Conservation (phyloP, 2,888 invertebrate species). For the Atherix ibis region DNA sequence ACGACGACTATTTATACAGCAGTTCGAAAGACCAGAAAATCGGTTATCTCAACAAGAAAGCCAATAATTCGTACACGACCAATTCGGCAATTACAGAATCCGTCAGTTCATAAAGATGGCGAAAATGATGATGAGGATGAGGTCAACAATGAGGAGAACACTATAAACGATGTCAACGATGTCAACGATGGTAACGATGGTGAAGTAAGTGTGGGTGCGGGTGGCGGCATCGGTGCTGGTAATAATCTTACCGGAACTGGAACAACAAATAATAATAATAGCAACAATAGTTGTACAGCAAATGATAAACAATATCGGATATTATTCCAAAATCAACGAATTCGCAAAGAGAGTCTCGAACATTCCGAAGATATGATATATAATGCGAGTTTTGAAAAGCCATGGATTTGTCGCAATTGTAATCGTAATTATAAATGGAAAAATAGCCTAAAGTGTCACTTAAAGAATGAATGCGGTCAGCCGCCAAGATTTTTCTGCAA, state of each 20-base stretch:
- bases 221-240: too few relatives aligned
- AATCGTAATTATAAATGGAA: constrained; percentile 58
- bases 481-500: constrained; percentile 35
- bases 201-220: too few relatives aligned
- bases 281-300: constrained; percentile 7
- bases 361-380: constrained; percentile 33
- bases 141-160: too few relatives aligned
- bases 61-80: constrained; percentile 3
- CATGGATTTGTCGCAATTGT: constrained; percentile 47
- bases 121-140: background rate
- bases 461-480: constrained; percentile 49
- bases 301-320: constrained; percentile 31
- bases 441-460: constrained; percentile 54
- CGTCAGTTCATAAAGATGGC: background rate
- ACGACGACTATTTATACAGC: constrained; percentile 6
- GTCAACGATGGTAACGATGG: too few relatives aligned
- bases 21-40: constrained; percentile 6
- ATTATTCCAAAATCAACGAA: constrained; percentile 29
- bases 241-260: too few relatives aligned
- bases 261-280: too few relatives aligned
- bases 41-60: constrained; percentile 3
- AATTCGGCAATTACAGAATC: constrained; percentile 8
- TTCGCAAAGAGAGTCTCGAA: constrained; percentile 30
- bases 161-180: too few relatives aligned
- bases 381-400: constrained; percentile 31